These are phyloP conservation scores for Bursaphelenchus okinawaensis DNA, from an alignment of 2,888 invertebrate species.

Conservation along the genomic window DNA sequence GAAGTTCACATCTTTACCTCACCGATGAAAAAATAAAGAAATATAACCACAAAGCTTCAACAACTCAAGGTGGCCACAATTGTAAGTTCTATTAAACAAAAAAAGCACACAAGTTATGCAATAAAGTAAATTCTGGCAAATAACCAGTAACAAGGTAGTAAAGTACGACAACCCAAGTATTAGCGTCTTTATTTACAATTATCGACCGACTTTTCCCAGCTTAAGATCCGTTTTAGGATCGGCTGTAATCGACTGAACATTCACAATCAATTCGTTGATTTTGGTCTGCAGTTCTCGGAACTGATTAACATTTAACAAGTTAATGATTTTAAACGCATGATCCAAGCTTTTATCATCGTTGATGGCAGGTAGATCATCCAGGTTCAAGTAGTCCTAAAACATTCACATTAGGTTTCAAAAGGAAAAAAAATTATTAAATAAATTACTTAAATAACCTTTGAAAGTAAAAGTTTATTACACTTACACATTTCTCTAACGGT, in stretches of 20 bases:
- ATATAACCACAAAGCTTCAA: too few species aligned
- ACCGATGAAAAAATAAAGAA: too few species aligned
- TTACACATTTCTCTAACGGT: too few species aligned
- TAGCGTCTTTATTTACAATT: slow-evolving; percentile 14
- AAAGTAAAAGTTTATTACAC: too few species aligned
- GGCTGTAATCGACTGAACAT: slow-evolving; percentile 77
- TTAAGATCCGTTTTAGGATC: slow-evolving; percentile 32
- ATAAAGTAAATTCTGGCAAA: too few species aligned
- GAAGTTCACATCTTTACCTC: slow-evolving; percentile 36
- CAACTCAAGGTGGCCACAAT: too few species aligned
- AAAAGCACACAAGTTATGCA: too few species aligned
- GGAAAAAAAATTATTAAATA: too few species aligned
- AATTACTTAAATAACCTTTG: background rate
- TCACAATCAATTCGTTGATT: slow-evolving; percentile 88
- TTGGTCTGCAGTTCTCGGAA: slow-evolving; percentile 30
- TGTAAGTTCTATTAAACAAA: too few species aligned
- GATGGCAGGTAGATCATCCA: background rate
- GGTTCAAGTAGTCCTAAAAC: background rate
- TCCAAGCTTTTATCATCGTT: slow-evolving; percentile 67
- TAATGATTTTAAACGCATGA: slow-evolving; percentile 71
- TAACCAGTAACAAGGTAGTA: too few species aligned
- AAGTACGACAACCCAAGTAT: too few species aligned
- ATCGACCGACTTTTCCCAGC: slow-evolving; percentile 29
- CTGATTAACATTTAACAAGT: slow-evolving; percentile 71
- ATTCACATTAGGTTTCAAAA: background rate